These are phyloP conservation scores for Torymus tubicola DNA, from an alignment of 2,888 invertebrate genomes.

Conservation along the genomic window DNA sequence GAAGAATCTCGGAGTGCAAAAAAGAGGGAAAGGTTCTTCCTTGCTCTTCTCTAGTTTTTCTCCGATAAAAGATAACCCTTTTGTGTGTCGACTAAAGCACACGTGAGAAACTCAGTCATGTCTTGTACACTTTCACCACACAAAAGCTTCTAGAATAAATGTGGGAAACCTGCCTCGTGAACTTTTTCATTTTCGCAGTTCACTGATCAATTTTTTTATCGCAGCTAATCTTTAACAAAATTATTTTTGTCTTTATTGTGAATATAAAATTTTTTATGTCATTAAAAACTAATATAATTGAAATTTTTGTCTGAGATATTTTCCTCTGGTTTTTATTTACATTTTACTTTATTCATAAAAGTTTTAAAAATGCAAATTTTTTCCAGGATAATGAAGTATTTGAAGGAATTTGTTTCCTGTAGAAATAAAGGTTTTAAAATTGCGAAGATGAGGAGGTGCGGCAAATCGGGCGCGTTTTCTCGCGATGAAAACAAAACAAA, in stretches of 20 bases:
- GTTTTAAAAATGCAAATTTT: no score
- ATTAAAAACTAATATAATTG: no score
- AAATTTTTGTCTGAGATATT: no score
- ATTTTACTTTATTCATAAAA: no score
- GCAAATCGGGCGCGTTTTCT: slow-evolving; percentile 20
- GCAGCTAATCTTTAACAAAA: slow-evolving; percentile 20
- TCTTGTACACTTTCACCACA: slow-evolving; percentile 22
- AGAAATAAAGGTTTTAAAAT: slow-evolving; percentile 4
- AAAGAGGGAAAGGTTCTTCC: slow-evolving; percentile 11
- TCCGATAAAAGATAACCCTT: slow-evolving; percentile 33
- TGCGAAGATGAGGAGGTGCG: slow-evolving; percentile 36
- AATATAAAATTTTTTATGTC: no score
- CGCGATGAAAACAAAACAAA: slow-evolving; percentile 18
- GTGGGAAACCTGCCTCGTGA: slow-evolving; percentile 24
- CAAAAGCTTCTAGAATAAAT: slow-evolving; percentile 32
- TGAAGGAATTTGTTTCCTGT: no score
- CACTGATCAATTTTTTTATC: background rate
- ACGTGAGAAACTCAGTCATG: slow-evolving; percentile 23
- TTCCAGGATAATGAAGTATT: no score
- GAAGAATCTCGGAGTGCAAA: slow-evolving; percentile 34
- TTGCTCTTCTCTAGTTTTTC: slow-evolving; percentile 33
- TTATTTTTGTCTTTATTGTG: background rate
- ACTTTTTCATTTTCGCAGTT: slow-evolving; percentile 41
- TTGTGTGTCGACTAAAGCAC: slow-evolving; percentile 33
- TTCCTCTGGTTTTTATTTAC: no score